Conservation (phyloP, 2,113 vertebrate species). For the Brachyhypopomus gauderio region DNA sequence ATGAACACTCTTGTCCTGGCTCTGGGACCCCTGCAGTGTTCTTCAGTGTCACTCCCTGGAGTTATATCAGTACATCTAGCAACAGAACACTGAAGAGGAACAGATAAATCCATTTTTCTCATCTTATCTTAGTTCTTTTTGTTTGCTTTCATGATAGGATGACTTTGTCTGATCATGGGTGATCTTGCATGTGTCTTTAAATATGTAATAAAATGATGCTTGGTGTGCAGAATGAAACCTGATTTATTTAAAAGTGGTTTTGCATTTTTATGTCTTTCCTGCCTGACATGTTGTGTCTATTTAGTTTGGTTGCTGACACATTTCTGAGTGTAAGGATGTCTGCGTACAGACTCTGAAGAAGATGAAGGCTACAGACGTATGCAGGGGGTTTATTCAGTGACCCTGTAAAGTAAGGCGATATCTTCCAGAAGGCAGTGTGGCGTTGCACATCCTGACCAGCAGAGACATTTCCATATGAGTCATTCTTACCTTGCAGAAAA, state of each 20-base stretch:
- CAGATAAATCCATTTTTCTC: slow-evolving; percentile 14
- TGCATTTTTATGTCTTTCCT: neutral
- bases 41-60: slow-evolving; percentile 14
- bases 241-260: slow-evolving; percentile 1
- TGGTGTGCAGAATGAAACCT: neutral
- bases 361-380: slow-evolving; percentile 5
- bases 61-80: slow-evolving; percentile 14
- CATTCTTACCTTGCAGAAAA: slow-evolving; percentile 3
- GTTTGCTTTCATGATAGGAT: slow-evolving; percentile 27
- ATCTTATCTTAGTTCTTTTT: slow-evolving; percentile 36
- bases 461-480: slow-evolving; percentile 3
- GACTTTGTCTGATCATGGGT: slow-evolving; percentile 33
- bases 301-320: slow-evolving; percentile 11
- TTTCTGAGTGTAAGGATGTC: slow-evolving; percentile 8
- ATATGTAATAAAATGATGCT: slow-evolving; percentile 12
- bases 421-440: neutral
- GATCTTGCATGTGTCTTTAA: slow-evolving; percentile 7
- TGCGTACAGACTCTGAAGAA: neutral
- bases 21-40: neutral
- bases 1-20: no score
- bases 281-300: neutral
- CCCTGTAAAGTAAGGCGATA: slow-evolving; percentile 8
- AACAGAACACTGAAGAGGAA: neutral
- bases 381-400: neutral
- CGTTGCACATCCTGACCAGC: slow-evolving; percentile 1